These are phyloP conservation scores for Lissocephala sabroskyi DNA, from an alignment of 2,888 invertebrate species.

Conservation along the genomic window DNA sequence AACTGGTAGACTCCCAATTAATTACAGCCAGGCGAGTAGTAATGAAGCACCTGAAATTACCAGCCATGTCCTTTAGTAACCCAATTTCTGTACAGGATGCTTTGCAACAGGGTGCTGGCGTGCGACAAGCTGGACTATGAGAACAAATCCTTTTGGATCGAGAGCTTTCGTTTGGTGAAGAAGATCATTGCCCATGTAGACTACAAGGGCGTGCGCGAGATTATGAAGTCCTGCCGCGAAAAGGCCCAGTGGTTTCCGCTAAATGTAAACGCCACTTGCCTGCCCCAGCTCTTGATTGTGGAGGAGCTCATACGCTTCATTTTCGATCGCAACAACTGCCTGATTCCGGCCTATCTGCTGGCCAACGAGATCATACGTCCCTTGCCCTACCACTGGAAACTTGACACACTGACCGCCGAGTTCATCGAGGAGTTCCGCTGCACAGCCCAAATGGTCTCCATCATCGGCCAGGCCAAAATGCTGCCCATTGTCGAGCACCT, in stretches of 20 bases:
- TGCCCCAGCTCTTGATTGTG: constrained; percentile 86
- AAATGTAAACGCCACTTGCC: constrained; percentile 83
- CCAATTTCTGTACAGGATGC: constrained; percentile 75
- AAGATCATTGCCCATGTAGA: constrained; percentile 92
- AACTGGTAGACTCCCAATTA: constrained; percentile 81
- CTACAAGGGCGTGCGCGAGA: constrained; percentile 94
- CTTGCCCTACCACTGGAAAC: constrained; percentile 86
- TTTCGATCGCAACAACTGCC: constrained; percentile 92
- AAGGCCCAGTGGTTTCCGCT: constrained; percentile 88
- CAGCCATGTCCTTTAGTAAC: not conserved
- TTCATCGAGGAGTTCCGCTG: constrained; percentile 95
- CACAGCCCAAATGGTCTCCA: constrained; percentile 96
- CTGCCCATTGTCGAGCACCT: constrained; percentile 95
- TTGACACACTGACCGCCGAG: constrained; percentile 87
- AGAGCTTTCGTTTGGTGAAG: constrained; percentile 87
- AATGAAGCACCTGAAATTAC: not conserved
- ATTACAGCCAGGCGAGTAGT: constrained; percentile 81
- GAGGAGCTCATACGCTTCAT: constrained; percentile 89
- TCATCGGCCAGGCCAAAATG: constrained; percentile 91
- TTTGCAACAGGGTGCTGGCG: constrained; percentile 89
- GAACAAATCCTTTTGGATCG: constrained; percentile 91
- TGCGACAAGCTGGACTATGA: constrained; percentile 87
- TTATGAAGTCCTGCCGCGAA: constrained; percentile 93
- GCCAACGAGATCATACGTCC: constrained; percentile 94
- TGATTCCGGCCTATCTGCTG: constrained; percentile 95